These are phyloP conservation scores for Channa striata DNA, from an alignment of 2,797 vertebrate genomes.

Conservation along the genomic window DNA sequence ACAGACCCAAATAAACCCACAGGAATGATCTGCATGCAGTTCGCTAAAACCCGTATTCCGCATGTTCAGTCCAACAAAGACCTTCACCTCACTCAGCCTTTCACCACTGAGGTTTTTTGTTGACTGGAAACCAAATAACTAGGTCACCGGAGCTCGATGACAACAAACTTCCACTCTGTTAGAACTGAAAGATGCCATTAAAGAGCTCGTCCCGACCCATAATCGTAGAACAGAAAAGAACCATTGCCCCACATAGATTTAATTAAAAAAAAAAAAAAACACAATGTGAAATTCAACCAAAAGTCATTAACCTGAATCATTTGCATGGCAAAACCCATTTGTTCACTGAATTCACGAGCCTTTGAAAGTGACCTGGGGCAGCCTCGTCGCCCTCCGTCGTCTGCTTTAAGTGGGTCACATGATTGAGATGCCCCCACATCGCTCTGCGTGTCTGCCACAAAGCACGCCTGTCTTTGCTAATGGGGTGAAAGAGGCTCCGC, in stretches of 20 bases:
- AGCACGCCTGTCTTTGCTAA: constrained; percentile 82
- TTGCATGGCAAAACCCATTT: constrained; percentile 51
- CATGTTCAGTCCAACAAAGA: neutral
- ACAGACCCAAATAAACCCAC: neutral
- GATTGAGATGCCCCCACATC: constrained; percentile 66
- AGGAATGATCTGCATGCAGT: neutral
- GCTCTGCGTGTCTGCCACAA: constrained; percentile 72
- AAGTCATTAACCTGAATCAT: constrained; percentile 40
- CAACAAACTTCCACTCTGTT: constrained; percentile 4
- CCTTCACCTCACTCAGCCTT: constrained; percentile 8
- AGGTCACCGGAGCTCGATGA: constrained; percentile 19
- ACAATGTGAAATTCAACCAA: constrained; percentile 4
- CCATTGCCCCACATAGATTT: constrained; percentile 40
- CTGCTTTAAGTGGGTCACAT: constrained; percentile 62
- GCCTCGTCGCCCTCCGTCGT: constrained; percentile 27
- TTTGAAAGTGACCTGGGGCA: constrained; percentile 53
- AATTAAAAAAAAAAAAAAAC: constrained; percentile 1
- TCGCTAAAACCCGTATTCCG: neutral
- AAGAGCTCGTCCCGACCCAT: constrained; percentile 8
- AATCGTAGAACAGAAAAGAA: constrained; percentile 11
- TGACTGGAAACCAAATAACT: constrained; percentile 30
- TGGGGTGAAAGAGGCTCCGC: constrained; percentile 72
- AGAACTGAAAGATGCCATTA: constrained; percentile 5
- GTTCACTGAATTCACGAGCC: constrained; percentile 38
- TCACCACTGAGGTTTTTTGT: constrained; percentile 19